Evolutionary conservation across 2,797 vertebrate genomes (phyloP), one percentile per base, ranked within the genome.

Genomic region (Sciaenops ocellatus): DNA sequence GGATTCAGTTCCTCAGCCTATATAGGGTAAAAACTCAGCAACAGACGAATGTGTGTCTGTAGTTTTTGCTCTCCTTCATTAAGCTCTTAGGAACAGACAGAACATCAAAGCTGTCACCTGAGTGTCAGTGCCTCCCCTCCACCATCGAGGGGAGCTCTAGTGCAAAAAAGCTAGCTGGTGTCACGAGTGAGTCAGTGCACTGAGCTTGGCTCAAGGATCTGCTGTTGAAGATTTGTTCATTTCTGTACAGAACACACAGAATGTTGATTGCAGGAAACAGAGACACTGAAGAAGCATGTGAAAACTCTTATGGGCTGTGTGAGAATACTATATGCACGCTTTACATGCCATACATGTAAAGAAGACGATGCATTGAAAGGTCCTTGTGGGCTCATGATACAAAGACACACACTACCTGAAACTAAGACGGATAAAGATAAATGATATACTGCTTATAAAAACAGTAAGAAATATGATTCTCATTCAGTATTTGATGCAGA

Each of bases 61-160:
- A 30, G 20, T 62, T 20, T 61, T 34, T 57, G 1, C 9, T 24
- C 7, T 24, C 16, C 34, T 24, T 22, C 46, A 59, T 24, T 38
- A 28, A 50, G 20, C 42, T 64, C 12, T 1, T 24, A 30, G 18
- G 42, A 55, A 51, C 16, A 47, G n/a, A 28, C 22, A 13, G 15
- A 8, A 42, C 4, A 38, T 46, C 2, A 20, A 18, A 15, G 30
- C 15, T 38, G 56, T 22, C 6, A 6, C 20, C 12, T 41, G 17
- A 7, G 18, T 30, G 69, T 65, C 42, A 65, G 24, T 56, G 1
- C 77, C 26, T 28, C 50, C 3, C 30, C 50, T 28, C n/a, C 24
- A 59, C 87, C 86, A 87, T 46, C 69, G 78, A 79, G 86, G 56
- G 88, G 85, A 77, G 85, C 85, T 87, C 82, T 73, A 64, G 80